A percentile compares a stretch with the other conserved stretches of the same genome.
Conservation (phyloP, 2,888 invertebrate genomes). For the Platycnemis pennipes region DNA sequence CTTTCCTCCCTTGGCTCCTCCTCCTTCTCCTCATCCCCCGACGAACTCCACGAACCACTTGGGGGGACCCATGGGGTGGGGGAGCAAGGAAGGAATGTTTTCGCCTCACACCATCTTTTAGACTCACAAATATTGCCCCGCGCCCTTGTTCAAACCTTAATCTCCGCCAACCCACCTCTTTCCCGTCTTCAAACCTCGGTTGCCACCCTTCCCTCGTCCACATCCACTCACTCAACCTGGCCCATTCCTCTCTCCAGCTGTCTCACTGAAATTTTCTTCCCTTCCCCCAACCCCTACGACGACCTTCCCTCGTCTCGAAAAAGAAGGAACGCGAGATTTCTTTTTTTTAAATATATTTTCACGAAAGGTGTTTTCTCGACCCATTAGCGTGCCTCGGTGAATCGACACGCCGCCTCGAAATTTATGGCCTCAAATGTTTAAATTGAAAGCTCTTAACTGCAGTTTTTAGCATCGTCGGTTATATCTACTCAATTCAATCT, state of each 20-base stretch:
- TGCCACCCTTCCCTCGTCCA: background rate
- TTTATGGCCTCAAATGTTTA: slow-evolving; percentile 21
- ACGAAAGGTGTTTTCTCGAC: background rate
- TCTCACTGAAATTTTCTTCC: background rate
- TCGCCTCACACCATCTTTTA: background rate
- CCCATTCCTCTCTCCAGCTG: background rate
- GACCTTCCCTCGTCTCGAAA: background rate
- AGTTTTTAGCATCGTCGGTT: slow-evolving; percentile 27
- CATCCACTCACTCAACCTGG: background rate
- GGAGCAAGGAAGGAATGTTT: slow-evolving; percentile 10
- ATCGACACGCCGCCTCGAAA: background rate
- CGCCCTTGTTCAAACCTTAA: background rate
- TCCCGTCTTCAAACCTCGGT: background rate
- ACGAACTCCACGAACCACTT: background rate
- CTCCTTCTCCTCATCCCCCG: background rate
- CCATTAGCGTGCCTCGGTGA: background rate
- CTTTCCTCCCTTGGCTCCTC: background rate
- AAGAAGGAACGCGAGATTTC: background rate
- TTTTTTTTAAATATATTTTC: background rate
- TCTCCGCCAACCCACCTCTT: background rate
- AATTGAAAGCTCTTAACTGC: slow-evolving; percentile 31
- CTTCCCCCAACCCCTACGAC: background rate
- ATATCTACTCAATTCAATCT: background rate
- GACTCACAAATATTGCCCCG: background rate
- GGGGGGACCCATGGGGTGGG: background rate